Evolutionary conservation across 2,888 invertebrate genomes (phyloP), one percentile per base, ranked within the genome.

Genomic region (Calliopum simillimum): DNA sequence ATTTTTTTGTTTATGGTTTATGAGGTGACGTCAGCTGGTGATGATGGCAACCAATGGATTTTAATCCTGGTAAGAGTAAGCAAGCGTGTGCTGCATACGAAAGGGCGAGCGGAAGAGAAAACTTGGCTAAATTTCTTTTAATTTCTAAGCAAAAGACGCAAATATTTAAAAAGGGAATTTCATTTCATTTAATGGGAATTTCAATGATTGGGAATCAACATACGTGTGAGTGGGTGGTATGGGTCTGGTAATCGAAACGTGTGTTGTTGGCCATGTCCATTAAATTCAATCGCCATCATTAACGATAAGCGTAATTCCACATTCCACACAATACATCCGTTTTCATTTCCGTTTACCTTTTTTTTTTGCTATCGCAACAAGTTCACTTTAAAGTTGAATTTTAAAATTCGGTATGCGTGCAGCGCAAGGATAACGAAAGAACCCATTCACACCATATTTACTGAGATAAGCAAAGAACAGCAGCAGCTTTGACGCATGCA

Each of bases 21-120:
- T 61, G 55, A 68, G 67, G 58, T 47, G 56, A 43, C 70, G 55
- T 49, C 72, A 72, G 70, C 62, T 72, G 70, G 21, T 44, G 47
- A 49, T 70, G 71, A 71, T 68, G 49, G 71, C 58, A 56, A 19
- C 53, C 12, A 33, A 23, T 53, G 53, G 23, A 21, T 53, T 53
- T 53, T 14, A 23, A 8, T 8, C 13, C 21, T 21, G 16, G 23
- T 6, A 56, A 5, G 46, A 19, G 12, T 6, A 6, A 19, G 14
- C 49, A 41, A 44, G 43, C 65, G 65, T 53, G 46, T 46, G 65
- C 23, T n/a, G 53, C 53, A 53, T 64, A n/a, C 44, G 12, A 41
- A 55, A 33, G 16, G 19, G 46, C 13, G 43, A n/a, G 33, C 33
- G 8, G 5, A 8, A 8, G 33, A 33, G 21, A 55, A 33, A 44